Percentiles rank a stretch among this genome's conserved stretches.
Conservation (phyloP, 2,113 vertebrate genomes). For the Salvelinus sp. region DNA sequence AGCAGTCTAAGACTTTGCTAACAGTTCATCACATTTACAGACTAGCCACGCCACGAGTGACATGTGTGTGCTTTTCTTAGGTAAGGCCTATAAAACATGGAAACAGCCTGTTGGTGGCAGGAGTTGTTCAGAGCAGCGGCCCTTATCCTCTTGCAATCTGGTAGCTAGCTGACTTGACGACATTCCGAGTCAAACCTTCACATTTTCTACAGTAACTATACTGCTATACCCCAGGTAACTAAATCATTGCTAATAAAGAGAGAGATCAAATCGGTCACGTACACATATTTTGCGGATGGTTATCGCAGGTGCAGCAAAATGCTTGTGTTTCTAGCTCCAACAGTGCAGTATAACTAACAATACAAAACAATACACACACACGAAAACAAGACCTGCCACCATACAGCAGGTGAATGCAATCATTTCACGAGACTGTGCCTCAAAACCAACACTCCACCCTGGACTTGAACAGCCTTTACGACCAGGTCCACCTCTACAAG, state of each 20-base stretch:
- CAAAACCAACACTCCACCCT: no score
- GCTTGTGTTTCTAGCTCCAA: no score
- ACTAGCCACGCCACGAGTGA: slow-evolving; percentile 60
- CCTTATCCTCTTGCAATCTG: slow-evolving; percentile 71
- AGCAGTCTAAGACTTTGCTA: slow-evolving; percentile 45
- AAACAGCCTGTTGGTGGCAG: slow-evolving; percentile 47
- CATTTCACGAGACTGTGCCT: no score
- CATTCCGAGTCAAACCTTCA: slow-evolving; percentile 80
- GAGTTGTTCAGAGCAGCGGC: slow-evolving; percentile 53
- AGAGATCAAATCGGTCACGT: slow-evolving; percentile 29
- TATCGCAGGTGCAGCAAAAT: no score
- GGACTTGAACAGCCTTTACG: no score
- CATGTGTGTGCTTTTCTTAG: slow-evolving; percentile 65
- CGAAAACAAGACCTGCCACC: no score
- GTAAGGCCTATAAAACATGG: slow-evolving; percentile 72
- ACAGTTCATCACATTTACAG: slow-evolving; percentile 74
- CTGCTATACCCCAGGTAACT: slow-evolving; percentile 77
- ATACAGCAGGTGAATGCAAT: no score
- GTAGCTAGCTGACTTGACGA: slow-evolving; percentile 74
- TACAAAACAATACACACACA: no score
- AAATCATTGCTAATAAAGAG: slow-evolving; percentile 82
- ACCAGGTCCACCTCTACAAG: no score
- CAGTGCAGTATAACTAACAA: no score
- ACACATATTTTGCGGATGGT: no score
- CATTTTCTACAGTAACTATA: slow-evolving; percentile 79